These are phyloP conservation scores for Sphyrna mokarran DNA, from an alignment of 2,113 vertebrate species.

Conservation along the genomic window DNA sequence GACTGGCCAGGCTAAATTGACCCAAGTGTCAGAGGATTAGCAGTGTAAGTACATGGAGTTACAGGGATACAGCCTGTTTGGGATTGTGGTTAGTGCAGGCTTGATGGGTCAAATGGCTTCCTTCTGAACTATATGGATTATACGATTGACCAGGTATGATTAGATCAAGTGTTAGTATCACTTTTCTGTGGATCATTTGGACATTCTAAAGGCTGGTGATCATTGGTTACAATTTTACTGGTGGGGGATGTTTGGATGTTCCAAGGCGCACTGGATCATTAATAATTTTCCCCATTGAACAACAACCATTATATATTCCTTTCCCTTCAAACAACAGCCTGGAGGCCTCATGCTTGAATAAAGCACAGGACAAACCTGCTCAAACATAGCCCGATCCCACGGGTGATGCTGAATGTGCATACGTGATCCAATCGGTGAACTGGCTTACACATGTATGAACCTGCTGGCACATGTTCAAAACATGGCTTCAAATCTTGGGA, in stretches of 20 bases:
- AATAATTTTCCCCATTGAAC: background rate
- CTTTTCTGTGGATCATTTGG: background rate
- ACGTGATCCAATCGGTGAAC: background rate
- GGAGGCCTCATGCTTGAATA: background rate
- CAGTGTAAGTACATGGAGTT: no score
- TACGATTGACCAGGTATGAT: no score
- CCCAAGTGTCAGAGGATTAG: no score
- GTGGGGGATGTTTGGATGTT: background rate
- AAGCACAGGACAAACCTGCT: background rate
- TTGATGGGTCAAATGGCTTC: no score
- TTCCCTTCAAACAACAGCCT: background rate
- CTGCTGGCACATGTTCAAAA: background rate
- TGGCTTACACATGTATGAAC: background rate
- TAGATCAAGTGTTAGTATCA: background rate
- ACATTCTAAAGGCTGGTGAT: background rate
- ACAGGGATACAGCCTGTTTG: no score
- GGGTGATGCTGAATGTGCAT: background rate
- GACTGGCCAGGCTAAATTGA: no score
- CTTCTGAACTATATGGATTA: no score
- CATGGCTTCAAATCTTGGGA: background rate
- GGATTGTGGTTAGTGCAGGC: no score
- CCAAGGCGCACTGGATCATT: background rate
- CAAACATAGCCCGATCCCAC: background rate
- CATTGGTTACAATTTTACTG: background rate
- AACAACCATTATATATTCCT: background rate